These are phyloP conservation scores for Ectemnius lituratus DNA, from an alignment of 2,888 invertebrate species.

Conservation along the genomic window DNA sequence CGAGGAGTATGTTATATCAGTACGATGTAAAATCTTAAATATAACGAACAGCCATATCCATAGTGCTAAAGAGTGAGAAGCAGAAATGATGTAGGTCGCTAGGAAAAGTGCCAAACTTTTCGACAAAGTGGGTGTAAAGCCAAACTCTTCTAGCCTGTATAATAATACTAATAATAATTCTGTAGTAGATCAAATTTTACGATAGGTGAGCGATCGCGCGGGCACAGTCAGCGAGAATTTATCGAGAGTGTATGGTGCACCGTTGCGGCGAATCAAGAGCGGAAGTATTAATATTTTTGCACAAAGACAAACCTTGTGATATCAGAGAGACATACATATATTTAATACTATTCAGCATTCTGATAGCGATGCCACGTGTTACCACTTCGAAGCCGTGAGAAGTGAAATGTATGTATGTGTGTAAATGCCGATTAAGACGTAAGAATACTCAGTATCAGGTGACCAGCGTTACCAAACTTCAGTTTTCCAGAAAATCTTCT, in stretches of 20 bases:
- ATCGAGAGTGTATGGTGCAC: conserved; percentile 41
- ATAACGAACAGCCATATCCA: conserved; percentile 33
- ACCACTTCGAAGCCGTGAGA: conserved; percentile 31
- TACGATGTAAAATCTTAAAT: conserved; percentile 29
- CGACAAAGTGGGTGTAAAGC: conserved; percentile 27
- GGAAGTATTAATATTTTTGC: conserved; percentile 62
- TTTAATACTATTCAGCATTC: conserved; percentile 41
- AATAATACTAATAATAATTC: conserved; percentile 38
- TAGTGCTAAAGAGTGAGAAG: conserved; percentile 16
- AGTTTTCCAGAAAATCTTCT: no score
- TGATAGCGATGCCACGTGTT: conserved; percentile 38
- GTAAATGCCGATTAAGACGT: conserved; percentile 26
- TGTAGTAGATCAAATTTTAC: no score
- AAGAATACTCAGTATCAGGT: conserved; percentile 40
- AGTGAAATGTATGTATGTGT: neutral
- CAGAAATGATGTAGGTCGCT: conserved; percentile 19
- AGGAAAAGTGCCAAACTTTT: conserved; percentile 56
- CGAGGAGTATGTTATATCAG: conserved; percentile 23
- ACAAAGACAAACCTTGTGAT: conserved; percentile 61
- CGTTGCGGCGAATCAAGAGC: conserved; percentile 39
- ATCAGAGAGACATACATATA: conserved; percentile 48
- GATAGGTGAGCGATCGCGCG: no score
- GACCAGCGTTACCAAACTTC: conserved; percentile 19
- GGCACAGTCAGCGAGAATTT: no score
- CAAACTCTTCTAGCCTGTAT: conserved; percentile 26